phyloP scores from a whole-genome alignment of 2,888 invertebrate species.

The Amblyjoppa fuscipennis region DNA sequence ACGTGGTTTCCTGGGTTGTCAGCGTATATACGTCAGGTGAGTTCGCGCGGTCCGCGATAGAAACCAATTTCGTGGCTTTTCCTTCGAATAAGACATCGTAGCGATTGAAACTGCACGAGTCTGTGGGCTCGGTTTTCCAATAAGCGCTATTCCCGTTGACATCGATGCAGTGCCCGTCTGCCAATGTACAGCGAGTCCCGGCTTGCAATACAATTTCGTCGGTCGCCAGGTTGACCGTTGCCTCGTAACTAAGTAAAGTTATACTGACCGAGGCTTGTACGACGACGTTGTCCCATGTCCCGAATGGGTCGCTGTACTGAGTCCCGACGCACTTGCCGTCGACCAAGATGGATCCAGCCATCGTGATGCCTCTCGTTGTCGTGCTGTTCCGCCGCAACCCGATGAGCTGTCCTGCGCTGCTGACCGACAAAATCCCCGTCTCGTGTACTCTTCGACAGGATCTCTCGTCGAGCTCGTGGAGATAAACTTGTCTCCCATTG shows the following conservation, averaged over 20 bases:
- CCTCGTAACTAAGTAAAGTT: conserved; percentile 7
- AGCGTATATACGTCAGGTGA: conserved; percentile 15
- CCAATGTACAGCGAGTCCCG: conserved; percentile 31
- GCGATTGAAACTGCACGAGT: conserved; percentile 46
- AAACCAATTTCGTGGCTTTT: background rate
- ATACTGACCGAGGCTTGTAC: conserved; percentile 50
- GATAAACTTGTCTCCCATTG: background rate
- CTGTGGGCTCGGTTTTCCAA: conserved; percentile 47
- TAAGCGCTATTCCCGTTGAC: conserved; percentile 31
- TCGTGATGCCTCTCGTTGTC: conserved; percentile 17
- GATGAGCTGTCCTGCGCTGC: background rate
- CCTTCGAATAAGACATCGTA: conserved; percentile 52
- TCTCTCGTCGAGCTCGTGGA: conserved; percentile 21
- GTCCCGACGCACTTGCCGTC: conserved; percentile 65
- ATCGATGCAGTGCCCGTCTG: conserved; percentile 33
- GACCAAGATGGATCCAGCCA: background rate
- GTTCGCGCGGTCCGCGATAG: background rate
- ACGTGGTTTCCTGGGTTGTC: conserved; percentile 22
- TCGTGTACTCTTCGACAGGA: background rate
- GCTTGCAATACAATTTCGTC: conserved; percentile 8
- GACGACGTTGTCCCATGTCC: conserved; percentile 62
- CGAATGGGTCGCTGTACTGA: conserved; percentile 67
- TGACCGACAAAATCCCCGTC: conserved; percentile 2
- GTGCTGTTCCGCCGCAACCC: conserved; percentile 6
- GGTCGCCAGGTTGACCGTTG: conserved; percentile 9